These are phyloP conservation scores for Mustela nigripes DNA, from an alignment of 2,113 vertebrate species.

Conservation along the genomic window DNA sequence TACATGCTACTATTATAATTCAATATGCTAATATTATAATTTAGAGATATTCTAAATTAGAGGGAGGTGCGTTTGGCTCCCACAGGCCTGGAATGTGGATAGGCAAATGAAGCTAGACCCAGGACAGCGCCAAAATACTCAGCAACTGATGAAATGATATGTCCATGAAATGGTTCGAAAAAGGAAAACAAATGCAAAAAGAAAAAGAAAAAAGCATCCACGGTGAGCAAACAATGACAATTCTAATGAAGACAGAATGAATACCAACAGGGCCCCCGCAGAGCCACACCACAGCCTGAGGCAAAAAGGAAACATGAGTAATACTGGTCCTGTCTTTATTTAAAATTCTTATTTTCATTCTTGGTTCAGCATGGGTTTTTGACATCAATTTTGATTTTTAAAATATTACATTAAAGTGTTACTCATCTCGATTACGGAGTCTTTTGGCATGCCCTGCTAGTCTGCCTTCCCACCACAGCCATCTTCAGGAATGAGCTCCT, in stretches of 20 bases:
- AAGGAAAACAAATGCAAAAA: background rate
- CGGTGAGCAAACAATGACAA: background rate
- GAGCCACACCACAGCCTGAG: background rate
- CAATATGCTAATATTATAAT: too few relatives aligned
- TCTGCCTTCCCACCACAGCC: background rate
- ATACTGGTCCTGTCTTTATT: background rate
- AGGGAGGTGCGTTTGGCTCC: background rate
- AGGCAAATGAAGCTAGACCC: background rate
- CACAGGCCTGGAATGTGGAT: background rate
- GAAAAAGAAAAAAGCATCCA: background rate
- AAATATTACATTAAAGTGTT: background rate
- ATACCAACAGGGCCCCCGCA: accelerated
- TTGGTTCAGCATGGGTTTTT: background rate
- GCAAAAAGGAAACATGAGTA: background rate
- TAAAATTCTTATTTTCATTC: background rate
- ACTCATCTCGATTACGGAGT: background rate
- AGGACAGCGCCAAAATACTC: background rate
- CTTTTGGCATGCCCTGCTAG: accelerated
- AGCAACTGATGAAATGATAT: background rate
- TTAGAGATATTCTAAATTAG: background rate
- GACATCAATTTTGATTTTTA: background rate
- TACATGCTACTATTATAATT: background rate
- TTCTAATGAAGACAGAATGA: background rate
- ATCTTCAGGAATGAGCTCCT: background rate
- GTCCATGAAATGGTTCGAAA: background rate